Evolutionary conservation across 2,797 vertebrate species (phyloP).

Genomic region (Lemur catta): DNA sequence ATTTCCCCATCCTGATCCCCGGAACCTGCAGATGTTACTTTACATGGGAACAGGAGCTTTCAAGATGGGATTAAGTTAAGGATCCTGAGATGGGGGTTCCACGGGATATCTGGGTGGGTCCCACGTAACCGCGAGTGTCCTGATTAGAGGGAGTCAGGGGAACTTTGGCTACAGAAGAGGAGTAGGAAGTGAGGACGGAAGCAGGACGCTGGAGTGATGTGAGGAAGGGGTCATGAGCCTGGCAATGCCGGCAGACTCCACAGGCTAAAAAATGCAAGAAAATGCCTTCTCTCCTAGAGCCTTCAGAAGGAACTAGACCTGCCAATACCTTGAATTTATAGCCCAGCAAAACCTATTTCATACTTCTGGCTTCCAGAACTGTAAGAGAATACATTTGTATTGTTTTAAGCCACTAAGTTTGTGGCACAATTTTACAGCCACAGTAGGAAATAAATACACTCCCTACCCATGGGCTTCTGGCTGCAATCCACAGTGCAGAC

Average conservation of each 20-base stretch:
- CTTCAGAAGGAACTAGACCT: neutral
- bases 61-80: neutral
- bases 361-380: neutral
- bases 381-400: neutral
- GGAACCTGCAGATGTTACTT: neutral
- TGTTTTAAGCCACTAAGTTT: neutral
- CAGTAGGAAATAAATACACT: neutral
- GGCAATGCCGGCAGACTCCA: neutral
- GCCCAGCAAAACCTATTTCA: neutral
- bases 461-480: neutral
- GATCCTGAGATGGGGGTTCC: neutral
- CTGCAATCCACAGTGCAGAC: accelerated
- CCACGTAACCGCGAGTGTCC: neutral
- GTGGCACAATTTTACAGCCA: neutral
- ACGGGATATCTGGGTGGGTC: neutral
- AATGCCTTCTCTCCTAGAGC: neutral
- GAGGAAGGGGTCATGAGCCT: neutral
- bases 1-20: neutral
- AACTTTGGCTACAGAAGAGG: neutral
- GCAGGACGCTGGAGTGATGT: neutral
- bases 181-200: neutral
- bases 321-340: neutral
- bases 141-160: neutral
- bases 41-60: neutral
- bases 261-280: neutral